phyloP scores from a whole-genome alignment of 2,113 vertebrate species.

The Pseudorectes ferrugineus region DNA sequence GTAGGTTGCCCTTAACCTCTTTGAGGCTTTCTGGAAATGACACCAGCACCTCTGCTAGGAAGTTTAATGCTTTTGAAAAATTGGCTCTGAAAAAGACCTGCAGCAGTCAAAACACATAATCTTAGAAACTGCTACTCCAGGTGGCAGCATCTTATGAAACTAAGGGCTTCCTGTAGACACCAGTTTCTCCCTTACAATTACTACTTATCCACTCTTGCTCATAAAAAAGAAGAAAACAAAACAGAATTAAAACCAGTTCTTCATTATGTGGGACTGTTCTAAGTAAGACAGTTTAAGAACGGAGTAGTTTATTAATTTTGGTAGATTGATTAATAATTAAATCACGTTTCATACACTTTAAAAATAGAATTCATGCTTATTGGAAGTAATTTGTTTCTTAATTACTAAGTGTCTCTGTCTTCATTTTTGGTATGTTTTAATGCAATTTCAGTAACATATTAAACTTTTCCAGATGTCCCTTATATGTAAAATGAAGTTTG shows the following conservation, averaged over 20 bases:
- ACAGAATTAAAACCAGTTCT: background rate
- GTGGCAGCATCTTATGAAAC: background rate
- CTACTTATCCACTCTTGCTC: background rate
- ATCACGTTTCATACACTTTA: background rate
- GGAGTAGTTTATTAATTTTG: background rate
- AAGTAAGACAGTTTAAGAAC: background rate
- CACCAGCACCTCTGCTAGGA: background rate
- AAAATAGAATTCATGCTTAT: background rate
- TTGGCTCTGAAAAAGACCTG: background rate
- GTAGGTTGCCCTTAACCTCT: background rate
- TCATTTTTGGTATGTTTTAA: background rate
- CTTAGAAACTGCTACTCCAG: background rate
- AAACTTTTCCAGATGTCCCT: background rate
- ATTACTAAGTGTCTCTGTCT: background rate
- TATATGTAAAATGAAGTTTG: background rate
- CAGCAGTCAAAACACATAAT: background rate
- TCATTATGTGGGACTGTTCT: background rate
- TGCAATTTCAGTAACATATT: background rate
- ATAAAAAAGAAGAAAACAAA: background rate
- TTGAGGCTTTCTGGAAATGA: background rate
- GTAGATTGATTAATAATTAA: background rate
- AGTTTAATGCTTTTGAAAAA: background rate
- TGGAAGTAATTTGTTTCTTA: background rate
- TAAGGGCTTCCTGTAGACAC: background rate
- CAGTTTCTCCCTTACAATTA: background rate